Conservation (phyloP, 2,888 invertebrate genomes). For the Eumerus sabulonum region DNA sequence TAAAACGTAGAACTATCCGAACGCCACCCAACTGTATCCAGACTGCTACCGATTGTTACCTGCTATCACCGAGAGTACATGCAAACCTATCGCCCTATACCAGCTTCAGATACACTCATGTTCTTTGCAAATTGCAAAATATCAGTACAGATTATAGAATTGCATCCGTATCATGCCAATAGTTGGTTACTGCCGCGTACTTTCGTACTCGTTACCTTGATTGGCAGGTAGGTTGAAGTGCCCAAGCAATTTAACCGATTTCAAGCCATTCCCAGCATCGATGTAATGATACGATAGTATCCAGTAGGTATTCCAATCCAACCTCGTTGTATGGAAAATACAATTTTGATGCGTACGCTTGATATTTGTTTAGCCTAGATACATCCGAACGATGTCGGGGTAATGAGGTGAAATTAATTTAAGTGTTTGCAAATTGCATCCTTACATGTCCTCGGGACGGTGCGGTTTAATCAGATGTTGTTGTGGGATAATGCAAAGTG, state of each 20-base stretch:
- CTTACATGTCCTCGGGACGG: too few species aligned
- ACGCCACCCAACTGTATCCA: not conserved
- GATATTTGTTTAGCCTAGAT: slow-evolving; percentile 6
- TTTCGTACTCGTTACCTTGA: slow-evolving; percentile 56
- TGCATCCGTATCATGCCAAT: slow-evolving; percentile 31
- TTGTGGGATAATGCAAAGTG: too few species aligned
- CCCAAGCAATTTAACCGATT: slow-evolving; percentile 49
- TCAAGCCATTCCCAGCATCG: slow-evolving; percentile 25
- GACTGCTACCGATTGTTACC: slow-evolving; percentile 35
- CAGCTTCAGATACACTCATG: slow-evolving; percentile 10
- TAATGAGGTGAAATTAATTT: not conserved
- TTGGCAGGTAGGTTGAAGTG: slow-evolving; percentile 39
- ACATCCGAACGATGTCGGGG: not conserved
- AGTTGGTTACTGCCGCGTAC: slow-evolving; percentile 41
- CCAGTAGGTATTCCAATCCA: not conserved
- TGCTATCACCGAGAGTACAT: slow-evolving; percentile 15
- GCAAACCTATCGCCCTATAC: slow-evolving; percentile 12
- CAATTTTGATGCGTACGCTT: slow-evolving; percentile 3
- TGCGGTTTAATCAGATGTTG: too few species aligned
- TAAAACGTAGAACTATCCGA: slow-evolving; percentile 24
- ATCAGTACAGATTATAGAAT: slow-evolving; percentile 28
- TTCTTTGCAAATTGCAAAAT: slow-evolving; percentile 31
- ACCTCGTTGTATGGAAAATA: not conserved
- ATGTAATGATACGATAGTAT: slow-evolving; percentile 31
- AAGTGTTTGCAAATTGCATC: not conserved